These are phyloP conservation scores for Mantis religiosa DNA, from an alignment of 2,888 invertebrate genomes.

Conservation along the genomic window DNA sequence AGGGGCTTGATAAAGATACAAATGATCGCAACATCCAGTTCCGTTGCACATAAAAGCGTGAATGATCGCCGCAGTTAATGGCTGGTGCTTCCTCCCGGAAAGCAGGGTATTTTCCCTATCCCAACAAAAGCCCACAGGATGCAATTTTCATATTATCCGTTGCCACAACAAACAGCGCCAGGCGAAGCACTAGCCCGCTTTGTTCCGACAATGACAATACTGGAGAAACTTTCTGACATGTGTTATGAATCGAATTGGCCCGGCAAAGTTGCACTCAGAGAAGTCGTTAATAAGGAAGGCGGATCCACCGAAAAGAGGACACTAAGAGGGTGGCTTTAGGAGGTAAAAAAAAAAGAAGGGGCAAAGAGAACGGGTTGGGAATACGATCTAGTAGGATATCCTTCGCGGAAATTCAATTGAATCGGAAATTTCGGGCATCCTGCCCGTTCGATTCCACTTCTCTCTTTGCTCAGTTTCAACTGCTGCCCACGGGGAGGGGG, in stretches of 20 bases:
- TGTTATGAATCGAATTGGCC: background rate
- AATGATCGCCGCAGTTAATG: background rate
- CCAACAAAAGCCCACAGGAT: background rate
- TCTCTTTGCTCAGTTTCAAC: background rate
- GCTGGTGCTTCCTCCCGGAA: background rate
- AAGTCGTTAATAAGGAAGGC: background rate
- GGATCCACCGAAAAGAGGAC: background rate
- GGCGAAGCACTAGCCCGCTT: background rate
- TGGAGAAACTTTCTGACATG: background rate
- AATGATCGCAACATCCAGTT: background rate
- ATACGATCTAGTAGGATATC: constrained; percentile 9
- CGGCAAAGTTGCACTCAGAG: background rate
- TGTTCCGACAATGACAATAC: background rate
- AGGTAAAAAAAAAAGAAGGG: background rate
- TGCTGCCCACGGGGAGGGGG: background rate
- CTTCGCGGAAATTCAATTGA: constrained; percentile 17
- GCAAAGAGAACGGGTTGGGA: background rate
- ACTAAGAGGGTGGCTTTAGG: background rate
- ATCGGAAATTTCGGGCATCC: constrained; percentile 17
- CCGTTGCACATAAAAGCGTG: background rate
- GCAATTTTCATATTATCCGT: background rate
- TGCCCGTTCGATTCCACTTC: background rate
- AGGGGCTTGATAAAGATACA: background rate
- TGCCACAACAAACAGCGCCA: background rate
- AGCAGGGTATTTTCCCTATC: background rate